These are phyloP conservation scores for Aphodius granarius DNA, from an alignment of 2,888 invertebrate species.

Conservation along the genomic window DNA sequence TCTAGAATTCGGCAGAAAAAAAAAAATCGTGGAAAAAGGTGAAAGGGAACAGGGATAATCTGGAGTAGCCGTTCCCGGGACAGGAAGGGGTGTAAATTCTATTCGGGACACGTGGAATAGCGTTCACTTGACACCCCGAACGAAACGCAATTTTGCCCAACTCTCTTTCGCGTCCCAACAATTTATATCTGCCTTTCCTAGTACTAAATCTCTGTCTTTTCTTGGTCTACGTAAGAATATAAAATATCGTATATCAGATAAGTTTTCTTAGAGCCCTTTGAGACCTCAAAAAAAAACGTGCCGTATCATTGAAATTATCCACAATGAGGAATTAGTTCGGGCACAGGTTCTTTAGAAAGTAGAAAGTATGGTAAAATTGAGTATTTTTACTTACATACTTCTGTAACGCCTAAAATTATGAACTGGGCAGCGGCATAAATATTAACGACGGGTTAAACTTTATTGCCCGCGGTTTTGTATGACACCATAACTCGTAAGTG, in stretches of 20 bases:
- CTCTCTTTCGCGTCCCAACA: not conserved
- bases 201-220: not conserved
- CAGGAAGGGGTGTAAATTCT: not conserved
- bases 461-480: not conserved
- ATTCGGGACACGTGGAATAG: not conserved
- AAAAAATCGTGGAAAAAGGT: not conserved
- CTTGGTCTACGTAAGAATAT: not conserved
- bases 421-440: not conserved
- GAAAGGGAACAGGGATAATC: not conserved
- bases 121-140: not conserved
- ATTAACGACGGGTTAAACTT: not conserved
- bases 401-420: not conserved
- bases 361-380: no score
- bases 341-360: no score
- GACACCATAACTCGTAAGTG: not conserved
- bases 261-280: not conserved
- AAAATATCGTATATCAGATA: no score
- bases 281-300: not conserved
- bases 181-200: not conserved
- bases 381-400: no score
- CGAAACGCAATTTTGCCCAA: not conserved
- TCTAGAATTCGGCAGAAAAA: not conserved
- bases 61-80: not conserved
- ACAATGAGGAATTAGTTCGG: no score
- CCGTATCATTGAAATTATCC: not conserved